Conservation (phyloP, 2,113 vertebrate species). For the Gila orcuttii region DNA sequence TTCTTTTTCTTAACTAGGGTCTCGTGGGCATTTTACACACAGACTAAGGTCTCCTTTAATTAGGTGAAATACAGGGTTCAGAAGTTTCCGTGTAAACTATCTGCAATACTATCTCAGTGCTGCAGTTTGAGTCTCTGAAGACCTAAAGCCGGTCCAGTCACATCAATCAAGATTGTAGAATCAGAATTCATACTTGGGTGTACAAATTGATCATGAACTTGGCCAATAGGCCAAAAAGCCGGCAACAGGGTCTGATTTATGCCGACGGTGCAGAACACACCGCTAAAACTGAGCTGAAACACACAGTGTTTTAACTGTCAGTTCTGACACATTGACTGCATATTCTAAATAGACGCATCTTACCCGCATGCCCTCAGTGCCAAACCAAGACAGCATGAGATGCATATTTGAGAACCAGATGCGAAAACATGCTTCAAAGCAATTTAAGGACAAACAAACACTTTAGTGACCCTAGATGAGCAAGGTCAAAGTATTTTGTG, state of each 20-base stretch:
- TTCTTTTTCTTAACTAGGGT: slow-evolving; percentile 35
- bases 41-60: slow-evolving; percentile 39
- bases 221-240: too few relatives aligned
- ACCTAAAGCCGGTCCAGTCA: neutral
- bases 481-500: neutral
- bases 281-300: too few relatives aligned
- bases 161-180: neutral
- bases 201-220: neutral
- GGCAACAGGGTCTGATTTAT: too few relatives aligned
- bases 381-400: slow-evolving; percentile 19
- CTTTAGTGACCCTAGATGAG: neutral
- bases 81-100: neutral
- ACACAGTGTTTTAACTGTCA: slow-evolving; percentile 5
- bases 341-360: slow-evolving; percentile 47
- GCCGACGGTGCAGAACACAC: too few relatives aligned
- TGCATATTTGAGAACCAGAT: slow-evolving; percentile 30
- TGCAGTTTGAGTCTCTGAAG: neutral
- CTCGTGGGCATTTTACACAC: slow-evolving; percentile 41
- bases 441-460: slow-evolving; percentile 3
- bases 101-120: slow-evolving; percentile 8
- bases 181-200: neutral
- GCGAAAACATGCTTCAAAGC: neutral
- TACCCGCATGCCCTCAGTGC: slow-evolving; percentile 38
- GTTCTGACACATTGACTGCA: slow-evolving; percentile 48
- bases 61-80: slow-evolving; percentile 40